A percentile compares a stretch with the other conserved stretches of the same genome.
Conservation (phyloP, 2,113 vertebrate species). For the Porphyrio hochstetteri region DNA sequence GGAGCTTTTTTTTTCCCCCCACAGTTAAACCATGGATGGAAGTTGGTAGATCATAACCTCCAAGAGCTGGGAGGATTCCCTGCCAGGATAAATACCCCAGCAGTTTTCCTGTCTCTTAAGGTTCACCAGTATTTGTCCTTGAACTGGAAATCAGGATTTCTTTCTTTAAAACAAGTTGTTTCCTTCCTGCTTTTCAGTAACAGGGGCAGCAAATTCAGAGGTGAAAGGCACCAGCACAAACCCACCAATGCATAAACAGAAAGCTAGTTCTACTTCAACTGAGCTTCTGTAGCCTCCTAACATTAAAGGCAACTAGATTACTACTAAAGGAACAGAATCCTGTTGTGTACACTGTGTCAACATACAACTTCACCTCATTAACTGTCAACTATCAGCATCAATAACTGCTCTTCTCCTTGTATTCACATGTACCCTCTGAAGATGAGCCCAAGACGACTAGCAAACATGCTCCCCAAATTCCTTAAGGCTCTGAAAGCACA, state of each 20-base stretch:
- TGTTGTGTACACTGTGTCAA: too few species aligned
- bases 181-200: neutral
- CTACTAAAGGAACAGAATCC: neutral
- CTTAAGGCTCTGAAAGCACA: constrained; percentile 76
- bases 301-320: neutral
- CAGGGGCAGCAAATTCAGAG: neutral
- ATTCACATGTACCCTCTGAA: neutral
- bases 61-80: neutral
- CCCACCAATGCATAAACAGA: neutral
- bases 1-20: neutral
- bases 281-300: neutral
- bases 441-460: constrained; percentile 77
- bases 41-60: neutral
- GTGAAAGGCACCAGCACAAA: neutral
- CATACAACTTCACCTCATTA: neutral
- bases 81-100: too few species aligned
- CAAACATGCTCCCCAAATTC: constrained; percentile 77
- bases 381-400: neutral
- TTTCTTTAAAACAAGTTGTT: neutral
- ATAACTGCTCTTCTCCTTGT: neutral
- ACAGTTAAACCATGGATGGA: neutral
- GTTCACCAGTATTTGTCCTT: neutral
- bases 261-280: neutral
- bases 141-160: neutral
- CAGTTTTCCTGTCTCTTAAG: neutral